phyloP scores from a whole-genome alignment of 1,140 invertebrate species.

The Leptopilina clavipes region DNA sequence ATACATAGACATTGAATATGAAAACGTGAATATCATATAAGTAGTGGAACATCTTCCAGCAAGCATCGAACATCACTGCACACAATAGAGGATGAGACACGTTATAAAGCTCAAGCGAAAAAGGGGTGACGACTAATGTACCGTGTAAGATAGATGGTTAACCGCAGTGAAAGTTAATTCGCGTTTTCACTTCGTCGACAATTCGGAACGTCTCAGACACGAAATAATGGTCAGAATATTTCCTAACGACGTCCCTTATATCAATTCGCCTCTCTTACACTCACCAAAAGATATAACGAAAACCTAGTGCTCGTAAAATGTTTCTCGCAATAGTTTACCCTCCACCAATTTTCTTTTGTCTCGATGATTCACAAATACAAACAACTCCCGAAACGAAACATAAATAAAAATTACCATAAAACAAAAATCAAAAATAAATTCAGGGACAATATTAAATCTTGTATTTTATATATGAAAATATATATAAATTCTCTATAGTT shows the following conservation, averaged over 20 bases:
- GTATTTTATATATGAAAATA: no score
- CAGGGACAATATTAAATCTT: no score
- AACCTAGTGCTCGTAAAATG: constrained; percentile 17
- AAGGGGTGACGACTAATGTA: constrained; percentile 61
- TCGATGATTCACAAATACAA: neutral
- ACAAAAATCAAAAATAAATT: no score
- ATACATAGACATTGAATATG: neutral
- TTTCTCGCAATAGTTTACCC: neutral
- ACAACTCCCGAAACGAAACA: neutral
- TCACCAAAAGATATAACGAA: neutral
- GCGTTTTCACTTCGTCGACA: constrained; percentile 58
- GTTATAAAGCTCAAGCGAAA: constrained; percentile 52
- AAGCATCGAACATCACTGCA: constrained; percentile 58
- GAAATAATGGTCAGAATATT: constrained; percentile 54
- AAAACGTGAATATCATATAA: constrained; percentile 14
- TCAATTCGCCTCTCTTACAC: constrained; percentile 46
- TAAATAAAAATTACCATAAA: constrained; percentile 8
- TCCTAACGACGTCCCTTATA: constrained; percentile 58
- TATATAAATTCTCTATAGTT: neutral
- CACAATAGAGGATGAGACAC: constrained; percentile 61
- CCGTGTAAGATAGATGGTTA: constrained; percentile 62
- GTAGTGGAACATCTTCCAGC: constrained; percentile 24
- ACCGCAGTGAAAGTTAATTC: constrained; percentile 62
- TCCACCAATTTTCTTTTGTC: neutral
- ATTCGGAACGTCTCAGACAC: constrained; percentile 53